These are phyloP conservation scores for Notolepis coatsorum DNA, from an alignment of 2,797 vertebrate genomes.

Conservation along the genomic window DNA sequence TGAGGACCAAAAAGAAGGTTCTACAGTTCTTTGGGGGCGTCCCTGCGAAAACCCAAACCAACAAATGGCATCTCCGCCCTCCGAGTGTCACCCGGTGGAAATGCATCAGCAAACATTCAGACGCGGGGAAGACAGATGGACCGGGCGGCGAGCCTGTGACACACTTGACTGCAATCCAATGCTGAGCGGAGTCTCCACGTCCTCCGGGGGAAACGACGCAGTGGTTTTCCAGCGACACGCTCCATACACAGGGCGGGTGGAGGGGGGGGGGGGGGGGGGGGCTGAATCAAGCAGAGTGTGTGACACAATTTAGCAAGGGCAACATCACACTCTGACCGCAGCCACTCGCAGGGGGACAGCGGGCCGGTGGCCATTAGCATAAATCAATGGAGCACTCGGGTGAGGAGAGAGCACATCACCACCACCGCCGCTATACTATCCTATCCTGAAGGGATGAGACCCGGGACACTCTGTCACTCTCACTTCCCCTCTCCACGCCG, in stretches of 20 bases:
- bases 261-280: conserved; percentile 11
- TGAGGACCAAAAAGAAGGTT: no score
- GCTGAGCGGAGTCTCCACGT: conserved; percentile 51
- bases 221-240: conserved; percentile 61
- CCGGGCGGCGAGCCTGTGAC: conserved; percentile 17
- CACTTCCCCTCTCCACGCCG: conserved; percentile 32
- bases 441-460: conserved; percentile 9
- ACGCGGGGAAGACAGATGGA: conserved; percentile 35
- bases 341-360: conserved; percentile 50
- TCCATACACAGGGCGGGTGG: conserved; percentile 32
- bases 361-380: conserved; percentile 66
- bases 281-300: conserved; percentile 31
- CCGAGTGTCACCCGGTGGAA: conserved; percentile 7
- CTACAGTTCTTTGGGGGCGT: no score
- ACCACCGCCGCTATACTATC: background rate
- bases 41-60: no score
- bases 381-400: conserved; percentile 69
- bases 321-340: conserved; percentile 53
- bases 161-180: conserved; percentile 47
- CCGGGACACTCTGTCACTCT: conserved; percentile 36
- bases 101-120: background rate
- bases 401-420: conserved; percentile 41
- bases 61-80: background rate
- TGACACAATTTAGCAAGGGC: conserved; percentile 60
- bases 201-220: conserved; percentile 53